Conservation (phyloP, 2,113 vertebrate genomes). For the Nothobranchius furzeri region DNA sequence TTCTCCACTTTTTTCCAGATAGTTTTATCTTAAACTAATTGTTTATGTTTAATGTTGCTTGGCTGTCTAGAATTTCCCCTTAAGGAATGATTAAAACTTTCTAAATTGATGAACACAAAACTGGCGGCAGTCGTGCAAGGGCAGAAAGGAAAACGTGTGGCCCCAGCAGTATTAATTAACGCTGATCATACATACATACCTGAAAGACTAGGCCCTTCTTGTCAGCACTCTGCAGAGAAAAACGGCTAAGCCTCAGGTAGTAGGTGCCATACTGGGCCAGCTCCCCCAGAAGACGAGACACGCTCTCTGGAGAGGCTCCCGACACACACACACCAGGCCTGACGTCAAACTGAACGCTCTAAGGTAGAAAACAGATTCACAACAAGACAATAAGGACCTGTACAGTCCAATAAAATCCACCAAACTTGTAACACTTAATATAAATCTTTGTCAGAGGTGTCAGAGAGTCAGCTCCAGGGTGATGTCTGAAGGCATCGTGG, state of each 20-base stretch:
- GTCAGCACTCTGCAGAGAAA: constrained; percentile 87
- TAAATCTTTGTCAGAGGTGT: constrained; percentile 33
- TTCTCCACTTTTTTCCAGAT: background rate
- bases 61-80: constrained; percentile 4
- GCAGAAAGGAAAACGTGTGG: constrained; percentile 14
- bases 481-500: constrained; percentile 34
- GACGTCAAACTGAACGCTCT: constrained; percentile 89
- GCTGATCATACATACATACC: constrained; percentile 72
- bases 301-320: constrained; percentile 90
- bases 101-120: constrained; percentile 6
- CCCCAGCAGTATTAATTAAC: constrained; percentile 21
- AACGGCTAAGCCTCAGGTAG: constrained; percentile 89
- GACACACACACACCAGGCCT: constrained; percentile 89
- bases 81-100: constrained; percentile 10
- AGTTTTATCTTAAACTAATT: background rate
- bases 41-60: constrained; percentile 1
- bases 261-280: constrained; percentile 90
- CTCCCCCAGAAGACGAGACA: constrained; percentile 87
- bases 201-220: constrained; percentile 94
- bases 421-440: constrained; percentile 35
- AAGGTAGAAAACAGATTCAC: constrained; percentile 24
- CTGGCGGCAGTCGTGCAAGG: background rate
- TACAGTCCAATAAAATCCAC: constrained; percentile 37
- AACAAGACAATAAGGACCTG: constrained; percentile 26
- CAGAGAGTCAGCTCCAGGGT: constrained; percentile 44